Evolutionary conservation across 2,797 vertebrate species (phyloP).

Genomic region (Phalanger gymnotis): DNA sequence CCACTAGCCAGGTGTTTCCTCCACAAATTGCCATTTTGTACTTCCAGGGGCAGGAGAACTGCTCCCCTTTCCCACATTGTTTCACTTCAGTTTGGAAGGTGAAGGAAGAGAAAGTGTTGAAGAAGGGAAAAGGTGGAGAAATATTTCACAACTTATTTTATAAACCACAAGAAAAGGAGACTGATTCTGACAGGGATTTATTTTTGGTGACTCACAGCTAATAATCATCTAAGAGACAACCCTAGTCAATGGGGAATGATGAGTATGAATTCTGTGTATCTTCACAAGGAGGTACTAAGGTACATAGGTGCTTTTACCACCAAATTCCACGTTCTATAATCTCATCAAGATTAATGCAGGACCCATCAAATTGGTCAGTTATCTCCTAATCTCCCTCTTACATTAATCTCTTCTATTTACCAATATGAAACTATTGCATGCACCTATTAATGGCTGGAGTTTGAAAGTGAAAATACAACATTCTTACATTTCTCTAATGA

Average conservation of each 20-base stretch:
- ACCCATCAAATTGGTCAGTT: not conserved
- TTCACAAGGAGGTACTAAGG: not conserved
- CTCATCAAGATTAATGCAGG: not conserved
- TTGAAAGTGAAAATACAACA: constrained; percentile 15
- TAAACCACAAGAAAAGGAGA: not conserved
- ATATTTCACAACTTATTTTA: not conserved
- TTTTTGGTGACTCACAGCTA: not conserved
- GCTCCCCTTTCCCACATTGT: not conserved
- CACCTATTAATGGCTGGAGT: not conserved
- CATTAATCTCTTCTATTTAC: constrained; percentile 6
- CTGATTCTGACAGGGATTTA: not conserved
- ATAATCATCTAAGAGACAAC: not conserved
- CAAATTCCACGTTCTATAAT: not conserved
- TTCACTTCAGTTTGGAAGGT: not conserved
- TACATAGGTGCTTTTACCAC: not conserved
- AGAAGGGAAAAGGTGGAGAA: not conserved
- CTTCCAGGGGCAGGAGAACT: not conserved
- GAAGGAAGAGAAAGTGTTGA: not conserved
- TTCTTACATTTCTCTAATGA: not conserved
- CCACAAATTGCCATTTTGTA: not conserved
- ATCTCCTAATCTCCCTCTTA: not conserved
- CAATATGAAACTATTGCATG: not conserved
- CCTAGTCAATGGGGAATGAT: not conserved
- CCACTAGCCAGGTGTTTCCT: too few relatives aligned
- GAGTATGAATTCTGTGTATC: not conserved